Evolutionary conservation across 2,113 vertebrate genomes (phyloP).

Genomic region (Anser brachyrhynchus): DNA sequence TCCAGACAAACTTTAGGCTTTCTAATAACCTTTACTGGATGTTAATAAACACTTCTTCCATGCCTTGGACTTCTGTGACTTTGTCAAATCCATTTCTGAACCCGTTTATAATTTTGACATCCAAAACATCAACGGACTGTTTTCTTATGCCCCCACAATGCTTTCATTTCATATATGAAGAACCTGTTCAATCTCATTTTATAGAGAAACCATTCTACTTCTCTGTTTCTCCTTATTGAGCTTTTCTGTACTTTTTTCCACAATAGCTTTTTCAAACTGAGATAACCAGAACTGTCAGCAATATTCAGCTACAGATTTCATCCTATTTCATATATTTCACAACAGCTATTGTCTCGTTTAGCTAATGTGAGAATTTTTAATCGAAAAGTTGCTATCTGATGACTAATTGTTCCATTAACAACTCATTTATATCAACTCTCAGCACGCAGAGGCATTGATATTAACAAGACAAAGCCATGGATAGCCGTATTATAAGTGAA

Average conservation of each 20-base stretch:
- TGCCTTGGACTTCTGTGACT: background rate
- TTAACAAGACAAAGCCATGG: background rate
- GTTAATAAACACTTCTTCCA: background rate
- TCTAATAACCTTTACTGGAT: background rate
- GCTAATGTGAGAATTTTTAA: constrained; percentile 7
- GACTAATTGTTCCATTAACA: constrained; percentile 8
- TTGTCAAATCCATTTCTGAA: background rate
- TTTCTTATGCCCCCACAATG: background rate
- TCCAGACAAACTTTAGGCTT: background rate
- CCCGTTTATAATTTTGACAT: background rate
- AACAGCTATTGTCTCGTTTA: constrained; percentile 1
- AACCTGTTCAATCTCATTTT: background rate
- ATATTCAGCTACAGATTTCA: background rate
- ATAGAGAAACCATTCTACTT: background rate
- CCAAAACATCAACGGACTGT: background rate
- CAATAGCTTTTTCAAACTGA: background rate
- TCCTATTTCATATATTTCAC: background rate
- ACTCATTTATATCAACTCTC: background rate
- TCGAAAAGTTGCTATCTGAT: background rate
- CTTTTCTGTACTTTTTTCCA: background rate
- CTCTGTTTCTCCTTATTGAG: background rate
- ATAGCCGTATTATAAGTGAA: background rate
- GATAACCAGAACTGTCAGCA: background rate
- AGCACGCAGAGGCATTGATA: background rate
- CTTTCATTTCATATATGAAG: background rate